Conservation (phyloP, 1,140 invertebrate species). For the Asobara japonica region DNA sequence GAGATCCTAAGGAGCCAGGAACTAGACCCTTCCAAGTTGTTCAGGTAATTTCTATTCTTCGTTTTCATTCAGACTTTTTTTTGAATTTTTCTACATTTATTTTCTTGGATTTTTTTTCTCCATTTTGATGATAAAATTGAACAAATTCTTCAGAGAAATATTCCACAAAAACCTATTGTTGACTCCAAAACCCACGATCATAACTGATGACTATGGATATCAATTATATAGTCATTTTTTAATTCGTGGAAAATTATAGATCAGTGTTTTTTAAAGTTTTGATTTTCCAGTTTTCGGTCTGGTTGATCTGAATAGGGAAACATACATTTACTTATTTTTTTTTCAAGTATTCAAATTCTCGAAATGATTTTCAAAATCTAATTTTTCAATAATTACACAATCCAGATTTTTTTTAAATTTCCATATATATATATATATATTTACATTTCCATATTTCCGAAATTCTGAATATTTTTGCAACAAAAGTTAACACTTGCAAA, state of each 20-base stretch:
- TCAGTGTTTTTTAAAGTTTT: slow-evolving; percentile 65
- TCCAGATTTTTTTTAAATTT: no score
- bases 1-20: slow-evolving; percentile 86
- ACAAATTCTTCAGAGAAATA: neutral
- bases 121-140: neutral
- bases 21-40: slow-evolving; percentile 88
- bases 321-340: slow-evolving; percentile 51
- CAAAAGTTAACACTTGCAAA: no score
- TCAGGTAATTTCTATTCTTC: slow-evolving; percentile 67
- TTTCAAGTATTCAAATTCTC: neutral
- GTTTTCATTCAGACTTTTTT: slow-evolving; percentile 16
- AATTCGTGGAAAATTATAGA: slow-evolving; percentile 60
- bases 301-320: slow-evolving; percentile 66
- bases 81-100: neutral
- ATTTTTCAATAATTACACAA: no score
- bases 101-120: no score
- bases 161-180: no score
- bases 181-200: no score
- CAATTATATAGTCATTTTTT: slow-evolving; percentile 56
- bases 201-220: slow-evolving; percentile 56
- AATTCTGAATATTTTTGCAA: no score
- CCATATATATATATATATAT: no score
- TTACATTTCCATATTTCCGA: no score
- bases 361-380: neutral
- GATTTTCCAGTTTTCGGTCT: slow-evolving; percentile 51